These are phyloP conservation scores for Nestor notabilis DNA, from an alignment of 2,113 vertebrate genomes.

Conservation along the genomic window DNA sequence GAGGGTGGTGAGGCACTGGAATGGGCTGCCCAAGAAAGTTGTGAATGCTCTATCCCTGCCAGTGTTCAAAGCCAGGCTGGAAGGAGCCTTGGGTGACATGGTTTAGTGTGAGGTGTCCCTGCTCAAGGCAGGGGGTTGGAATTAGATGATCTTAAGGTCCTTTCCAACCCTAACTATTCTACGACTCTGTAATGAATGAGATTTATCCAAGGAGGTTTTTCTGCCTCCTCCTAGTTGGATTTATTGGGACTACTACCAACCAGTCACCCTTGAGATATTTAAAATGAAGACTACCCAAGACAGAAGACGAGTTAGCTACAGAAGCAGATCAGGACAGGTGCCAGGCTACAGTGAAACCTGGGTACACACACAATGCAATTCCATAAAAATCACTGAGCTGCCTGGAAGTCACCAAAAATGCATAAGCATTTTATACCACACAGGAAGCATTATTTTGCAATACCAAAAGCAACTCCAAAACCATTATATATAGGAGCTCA, in stretches of 20 bases:
- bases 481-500: background rate
- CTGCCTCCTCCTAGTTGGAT: background rate
- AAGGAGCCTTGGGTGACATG: too few relatives aligned
- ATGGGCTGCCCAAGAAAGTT: too few relatives aligned
- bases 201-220: background rate
- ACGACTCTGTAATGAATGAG: background rate
- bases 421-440: background rate
- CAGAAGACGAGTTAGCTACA: background rate
- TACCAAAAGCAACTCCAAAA: background rate
- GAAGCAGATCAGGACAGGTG: background rate
- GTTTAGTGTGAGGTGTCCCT: too few relatives aligned
- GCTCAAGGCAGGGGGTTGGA: too few relatives aligned
- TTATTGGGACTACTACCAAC: background rate
- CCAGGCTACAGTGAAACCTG: background rate
- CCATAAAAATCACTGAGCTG: rapidly evolving
- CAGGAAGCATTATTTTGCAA: background rate
- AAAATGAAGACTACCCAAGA: background rate
- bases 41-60: too few relatives aligned
- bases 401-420: background rate
- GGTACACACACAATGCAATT: background rate
- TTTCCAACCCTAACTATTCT: background rate
- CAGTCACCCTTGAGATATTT: background rate
- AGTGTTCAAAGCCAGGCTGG: too few relatives aligned
- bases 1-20: too few relatives aligned
- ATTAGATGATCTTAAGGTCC: background rate